Conservation (phyloP, 1,140 invertebrate species). For the Drosophila santomea region DNA sequence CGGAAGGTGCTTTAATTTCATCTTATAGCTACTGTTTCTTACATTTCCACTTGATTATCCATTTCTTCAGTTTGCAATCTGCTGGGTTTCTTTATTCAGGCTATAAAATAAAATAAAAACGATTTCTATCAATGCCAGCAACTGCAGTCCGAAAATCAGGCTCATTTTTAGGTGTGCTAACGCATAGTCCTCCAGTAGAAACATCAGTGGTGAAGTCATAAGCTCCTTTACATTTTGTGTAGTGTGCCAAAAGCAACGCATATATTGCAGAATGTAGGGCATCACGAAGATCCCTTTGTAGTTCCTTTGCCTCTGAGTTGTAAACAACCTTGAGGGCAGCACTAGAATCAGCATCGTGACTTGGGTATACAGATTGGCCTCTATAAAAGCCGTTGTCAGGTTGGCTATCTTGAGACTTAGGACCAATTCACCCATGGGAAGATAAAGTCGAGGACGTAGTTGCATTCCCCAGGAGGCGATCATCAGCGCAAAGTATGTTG, state of each 20-base stretch:
- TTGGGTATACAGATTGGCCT: slow-evolving; percentile 15
- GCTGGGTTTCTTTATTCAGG: neutral
- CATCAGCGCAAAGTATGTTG: neutral
- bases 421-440: neutral
- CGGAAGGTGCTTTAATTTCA: slow-evolving; percentile 4
- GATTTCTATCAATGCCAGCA: neutral
- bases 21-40: neutral
- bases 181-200: neutral
- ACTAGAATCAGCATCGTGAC: neutral
- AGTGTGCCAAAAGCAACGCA: neutral
- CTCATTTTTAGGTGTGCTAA: neutral
- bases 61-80: neutral
- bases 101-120: neutral
- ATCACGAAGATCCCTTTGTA: slow-evolving; percentile 11
- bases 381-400: neutral
- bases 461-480: slow-evolving; percentile 14
- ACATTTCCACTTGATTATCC: no score
- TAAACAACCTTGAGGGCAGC: neutral
- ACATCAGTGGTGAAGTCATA: neutral
- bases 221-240: neutral
- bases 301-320: neutral
- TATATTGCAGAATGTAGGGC: slow-evolving; percentile 12
- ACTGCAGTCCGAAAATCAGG: neutral
- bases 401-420: neutral
- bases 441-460: neutral